These are phyloP conservation scores for Mormyrus proboscirostris DNA, from an alignment of 2,797 vertebrate species.

Conservation along the genomic window DNA sequence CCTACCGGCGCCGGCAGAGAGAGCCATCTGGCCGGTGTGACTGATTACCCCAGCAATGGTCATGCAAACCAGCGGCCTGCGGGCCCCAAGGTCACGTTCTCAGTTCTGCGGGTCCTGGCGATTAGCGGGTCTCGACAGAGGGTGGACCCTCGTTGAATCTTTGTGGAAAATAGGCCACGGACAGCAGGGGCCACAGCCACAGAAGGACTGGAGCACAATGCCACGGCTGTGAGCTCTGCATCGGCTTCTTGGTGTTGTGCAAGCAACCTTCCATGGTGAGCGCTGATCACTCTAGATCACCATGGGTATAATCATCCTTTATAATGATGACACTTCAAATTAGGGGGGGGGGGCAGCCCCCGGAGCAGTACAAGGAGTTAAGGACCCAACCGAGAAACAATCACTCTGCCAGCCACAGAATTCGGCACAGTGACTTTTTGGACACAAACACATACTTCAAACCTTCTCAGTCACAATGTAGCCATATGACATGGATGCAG, in stretches of 20 bases:
- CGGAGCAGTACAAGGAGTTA: not conserved
- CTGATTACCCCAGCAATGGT: constrained; percentile 69
- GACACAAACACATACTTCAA: not conserved
- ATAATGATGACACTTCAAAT: not conserved
- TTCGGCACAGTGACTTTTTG: not conserved
- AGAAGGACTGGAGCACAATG: not conserved
- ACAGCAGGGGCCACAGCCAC: not conserved
- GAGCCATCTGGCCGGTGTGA: constrained; percentile 77
- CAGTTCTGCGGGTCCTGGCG: constrained; percentile 33
- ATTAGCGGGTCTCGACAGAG: not conserved
- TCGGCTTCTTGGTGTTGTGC: not conserved
- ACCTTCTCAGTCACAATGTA: not conserved
- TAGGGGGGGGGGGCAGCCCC: not conserved
- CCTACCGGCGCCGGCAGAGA: constrained; percentile 65
- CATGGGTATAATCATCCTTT: not conserved
- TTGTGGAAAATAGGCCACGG: not conserved
- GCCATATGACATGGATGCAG: not conserved
- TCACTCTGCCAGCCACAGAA: not conserved
- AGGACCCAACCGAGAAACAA: not conserved
- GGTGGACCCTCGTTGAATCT: not conserved
- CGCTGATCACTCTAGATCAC: not conserved
- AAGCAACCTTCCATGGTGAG: not conserved
- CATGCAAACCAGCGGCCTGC: constrained; percentile 65
- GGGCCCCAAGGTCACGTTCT: constrained; percentile 69
- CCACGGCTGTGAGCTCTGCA: not conserved